Percentiles rank a stretch among this genome's conserved stretches.
These are phyloP conservation scores for Chaetodon trifasciatus DNA, from an alignment of 2,797 vertebrate species.

Conservation along the genomic window DNA sequence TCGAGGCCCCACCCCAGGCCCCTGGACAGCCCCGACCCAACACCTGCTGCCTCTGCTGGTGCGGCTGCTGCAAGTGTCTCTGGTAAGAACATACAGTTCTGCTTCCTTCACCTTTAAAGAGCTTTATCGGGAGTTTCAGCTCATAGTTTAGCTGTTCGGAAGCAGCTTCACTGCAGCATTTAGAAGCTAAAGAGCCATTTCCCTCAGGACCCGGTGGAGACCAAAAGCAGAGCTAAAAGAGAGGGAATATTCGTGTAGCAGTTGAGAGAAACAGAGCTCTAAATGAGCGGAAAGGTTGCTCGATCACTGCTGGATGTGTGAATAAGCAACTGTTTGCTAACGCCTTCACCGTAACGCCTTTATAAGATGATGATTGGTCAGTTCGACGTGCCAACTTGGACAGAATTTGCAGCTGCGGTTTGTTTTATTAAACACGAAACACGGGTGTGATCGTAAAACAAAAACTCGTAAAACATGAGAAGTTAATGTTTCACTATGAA, in stretches of 20 bases:
- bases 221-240: not conserved
- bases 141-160: too few relatives aligned
- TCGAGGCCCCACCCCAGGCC: constrained; percentile 93
- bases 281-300: too few relatives aligned
- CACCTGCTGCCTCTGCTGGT: constrained; percentile 99
- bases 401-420: too few relatives aligned
- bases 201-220: not conserved
- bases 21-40: constrained; percentile 96
- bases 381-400: too few relatives aligned
- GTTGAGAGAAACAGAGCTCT: too few relatives aligned
- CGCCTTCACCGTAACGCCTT: not conserved
- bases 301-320: not conserved
- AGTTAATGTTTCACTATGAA: not conserved
- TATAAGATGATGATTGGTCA: too few relatives aligned
- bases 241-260: too few relatives aligned
- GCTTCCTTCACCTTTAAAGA: not conserved
- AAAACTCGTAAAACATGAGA: too few relatives aligned
- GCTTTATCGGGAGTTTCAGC: not conserved
- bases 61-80: constrained; percentile 99
- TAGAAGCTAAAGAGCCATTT: not conserved
- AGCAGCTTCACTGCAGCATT: not conserved
- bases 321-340: not conserved
- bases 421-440: not conserved
- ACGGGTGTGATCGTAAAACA: not conserved
- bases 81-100: constrained; percentile 86